Conservation (phyloP, 2,888 invertebrate genomes). For the Pseudococcus longispinus region DNA sequence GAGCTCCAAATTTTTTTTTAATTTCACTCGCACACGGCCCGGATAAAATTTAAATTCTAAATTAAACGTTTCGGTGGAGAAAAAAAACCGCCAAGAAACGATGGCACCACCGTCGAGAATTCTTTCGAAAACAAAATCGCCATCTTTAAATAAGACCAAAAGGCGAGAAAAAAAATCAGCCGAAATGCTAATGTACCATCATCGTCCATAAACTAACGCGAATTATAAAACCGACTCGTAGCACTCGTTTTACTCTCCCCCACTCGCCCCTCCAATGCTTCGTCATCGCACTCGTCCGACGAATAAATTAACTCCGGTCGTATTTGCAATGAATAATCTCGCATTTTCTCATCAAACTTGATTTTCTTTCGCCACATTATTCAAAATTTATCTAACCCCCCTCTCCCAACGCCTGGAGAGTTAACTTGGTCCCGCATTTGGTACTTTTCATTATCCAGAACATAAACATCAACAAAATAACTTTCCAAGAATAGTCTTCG, state of each 20-base stretch:
- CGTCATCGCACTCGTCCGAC: background rate
- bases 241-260: background rate
- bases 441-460: slow-evolving; percentile 45
- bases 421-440: background rate
- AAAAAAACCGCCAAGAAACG: too few relatives aligned
- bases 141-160: background rate
- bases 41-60: background rate
- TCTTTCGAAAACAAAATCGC: background rate
- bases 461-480: slow-evolving; percentile 37
- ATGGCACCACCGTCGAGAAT: background rate
- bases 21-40: background rate
- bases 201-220: background rate
- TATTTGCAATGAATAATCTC: slow-evolving; percentile 38
- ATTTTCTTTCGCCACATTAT: slow-evolving; percentile 46
- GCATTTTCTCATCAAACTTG: slow-evolving; percentile 39
- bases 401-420: background rate
- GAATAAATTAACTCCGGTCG: slow-evolving; percentile 21
- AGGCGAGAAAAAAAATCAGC: background rate
- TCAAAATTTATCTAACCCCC: background rate
- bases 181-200: background rate
- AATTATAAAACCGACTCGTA: background rate
- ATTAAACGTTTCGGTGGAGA: background rate
- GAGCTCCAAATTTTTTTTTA: too few relatives aligned
- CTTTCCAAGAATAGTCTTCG: background rate
- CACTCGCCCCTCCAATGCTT: background rate